These are phyloP conservation scores for Drosophila fulvimacula DNA, from an alignment of 2,888 invertebrate genomes.

Conservation along the genomic window DNA sequence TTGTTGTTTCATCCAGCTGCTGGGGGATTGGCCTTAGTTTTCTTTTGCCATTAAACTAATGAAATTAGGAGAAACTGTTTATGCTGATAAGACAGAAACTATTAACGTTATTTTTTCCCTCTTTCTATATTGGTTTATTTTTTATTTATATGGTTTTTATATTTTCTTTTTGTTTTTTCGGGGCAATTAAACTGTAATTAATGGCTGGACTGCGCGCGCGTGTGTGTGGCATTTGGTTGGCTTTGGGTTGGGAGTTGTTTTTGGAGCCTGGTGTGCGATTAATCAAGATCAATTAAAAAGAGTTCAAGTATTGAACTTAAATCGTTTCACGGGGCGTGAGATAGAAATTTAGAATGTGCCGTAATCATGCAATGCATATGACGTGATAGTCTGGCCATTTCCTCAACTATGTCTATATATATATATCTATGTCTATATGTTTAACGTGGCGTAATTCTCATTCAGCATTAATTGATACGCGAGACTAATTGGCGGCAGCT, in stretches of 20 bases:
- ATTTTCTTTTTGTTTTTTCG: constrained; percentile 27
- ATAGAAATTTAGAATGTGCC: constrained; percentile 62
- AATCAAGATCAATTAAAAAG: constrained; percentile 79
- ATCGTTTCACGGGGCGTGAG: constrained; percentile 62
- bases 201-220: constrained; percentile 46
- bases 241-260: constrained; percentile 38
- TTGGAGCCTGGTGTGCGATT: constrained; percentile 68
- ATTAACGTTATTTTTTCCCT: constrained; percentile 60
- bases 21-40: constrained; percentile 52
- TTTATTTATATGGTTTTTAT: constrained; percentile 32
- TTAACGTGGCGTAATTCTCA: not conserved
- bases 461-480: not conserved
- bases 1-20: constrained; percentile 34
- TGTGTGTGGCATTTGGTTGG: constrained; percentile 49
- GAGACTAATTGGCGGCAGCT: not conserved
- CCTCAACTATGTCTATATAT: constrained; percentile 9
- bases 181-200: constrained; percentile 76
- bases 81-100: constrained; percentile 76
- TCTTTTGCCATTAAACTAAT: constrained; percentile 73
- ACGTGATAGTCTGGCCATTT: constrained; percentile 16
- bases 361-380: constrained; percentile 44
- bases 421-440: not conserved
- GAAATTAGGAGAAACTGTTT: constrained; percentile 75
- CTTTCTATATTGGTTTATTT: constrained; percentile 19
- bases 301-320: constrained; percentile 76